phyloP scores from a whole-genome alignment of 2,797 vertebrate genomes.

The Adelosebastes latens region DNA sequence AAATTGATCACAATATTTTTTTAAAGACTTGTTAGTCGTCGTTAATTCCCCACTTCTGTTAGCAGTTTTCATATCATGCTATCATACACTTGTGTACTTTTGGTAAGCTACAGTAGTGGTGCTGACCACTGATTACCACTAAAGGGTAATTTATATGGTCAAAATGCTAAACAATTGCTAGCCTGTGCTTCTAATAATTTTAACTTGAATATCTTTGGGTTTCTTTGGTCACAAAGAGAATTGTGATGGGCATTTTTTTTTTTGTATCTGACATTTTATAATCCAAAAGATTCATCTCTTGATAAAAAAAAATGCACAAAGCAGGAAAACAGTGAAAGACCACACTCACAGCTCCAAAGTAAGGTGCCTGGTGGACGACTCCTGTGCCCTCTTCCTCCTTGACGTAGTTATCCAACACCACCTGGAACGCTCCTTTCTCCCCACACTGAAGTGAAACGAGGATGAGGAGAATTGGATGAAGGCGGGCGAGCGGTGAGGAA shows the following conservation, averaged over 20 bases:
- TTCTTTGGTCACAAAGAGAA: neutral
- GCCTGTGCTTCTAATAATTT: neutral
- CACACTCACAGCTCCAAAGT: slow-evolving; percentile 96
- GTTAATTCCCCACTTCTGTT: neutral
- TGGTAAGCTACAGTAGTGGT: neutral
- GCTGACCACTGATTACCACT: neutral
- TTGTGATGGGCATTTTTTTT: neutral
- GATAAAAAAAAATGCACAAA: neutral
- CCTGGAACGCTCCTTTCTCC: slow-evolving; percentile 90
- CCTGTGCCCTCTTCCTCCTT: slow-evolving; percentile 97
- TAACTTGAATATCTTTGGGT: neutral
- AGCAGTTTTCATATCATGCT: neutral
- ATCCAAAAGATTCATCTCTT: neutral
- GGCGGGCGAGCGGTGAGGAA: neutral
- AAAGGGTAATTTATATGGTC: neutral
- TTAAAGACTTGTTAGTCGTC: neutral
- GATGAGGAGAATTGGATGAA: slow-evolving; percentile 10
- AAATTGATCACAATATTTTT: neutral
- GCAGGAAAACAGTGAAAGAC: neutral
- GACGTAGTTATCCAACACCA: slow-evolving; percentile 92
- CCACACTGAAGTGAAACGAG: slow-evolving; percentile 79
- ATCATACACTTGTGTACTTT: neutral
- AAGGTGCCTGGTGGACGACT: slow-evolving; percentile 97
- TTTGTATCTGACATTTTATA: neutral
- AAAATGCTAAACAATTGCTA: neutral